Base-by-base conservation (phyloP, 2,888 invertebrate genomes). In the Hypercompe scribonia region DNA sequence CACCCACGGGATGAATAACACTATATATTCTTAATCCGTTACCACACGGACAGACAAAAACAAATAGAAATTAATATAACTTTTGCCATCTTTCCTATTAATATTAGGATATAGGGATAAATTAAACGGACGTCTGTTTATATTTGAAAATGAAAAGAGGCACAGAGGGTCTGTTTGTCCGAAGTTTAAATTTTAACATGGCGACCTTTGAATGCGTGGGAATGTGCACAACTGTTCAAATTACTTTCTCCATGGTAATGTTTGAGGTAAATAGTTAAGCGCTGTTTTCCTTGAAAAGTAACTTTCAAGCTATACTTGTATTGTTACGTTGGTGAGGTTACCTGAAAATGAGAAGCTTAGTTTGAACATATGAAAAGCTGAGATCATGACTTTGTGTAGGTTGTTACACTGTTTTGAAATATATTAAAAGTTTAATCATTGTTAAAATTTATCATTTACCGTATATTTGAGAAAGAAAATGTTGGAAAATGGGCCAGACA, bases 221-320 rank as follows among this genome's bases (percentile, higher is more conserved):
- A 94, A 92, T 82, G 77, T 80, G 79, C 80, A 86, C 95, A 94
- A 87, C 93, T 94, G 94, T 87, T 89, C 86, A 91, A 92, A 93
- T 93, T 92, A 92, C 91, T 89, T 87, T 83, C 84, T 84, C 87
- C 84, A 88, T 90, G 87, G 81, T 80, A 80, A 78, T 74, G 81
- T 81, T 81, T 80, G 82, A 83, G 87, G 86, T 91, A 91, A 92
- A 92, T 91, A 90, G 87, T 84, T 84, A 79, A 76, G 82, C 39
- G 72, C 72, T 70, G 64, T 70, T 71, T 80, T 77, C 82, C 78
- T 75, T 88, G 85, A 89, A 92, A 93, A 93, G 92, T 92, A 92
- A 88, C 87, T 87, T 89, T 88, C 85, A 82, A 83, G 77, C 75
- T 77, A 77, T 79, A 74, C 83, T 86, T 76, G 77, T 80, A 74